These are phyloP conservation scores for Himalopsyche phryganea DNA, from an alignment of 1,140 invertebrate genomes.

Conservation along the genomic window DNA sequence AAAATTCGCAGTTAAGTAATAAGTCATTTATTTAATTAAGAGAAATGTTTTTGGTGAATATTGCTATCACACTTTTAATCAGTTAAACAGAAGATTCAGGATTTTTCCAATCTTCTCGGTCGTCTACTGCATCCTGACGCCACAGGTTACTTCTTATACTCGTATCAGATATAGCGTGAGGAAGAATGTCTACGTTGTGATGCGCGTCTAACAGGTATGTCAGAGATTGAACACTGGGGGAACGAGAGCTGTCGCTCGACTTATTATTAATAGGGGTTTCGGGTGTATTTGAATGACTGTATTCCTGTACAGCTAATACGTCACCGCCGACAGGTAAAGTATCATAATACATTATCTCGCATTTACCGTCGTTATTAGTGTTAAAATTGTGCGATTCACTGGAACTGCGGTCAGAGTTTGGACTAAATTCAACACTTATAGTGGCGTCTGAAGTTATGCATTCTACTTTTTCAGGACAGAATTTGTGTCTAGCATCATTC, in stretches of 20 bases:
- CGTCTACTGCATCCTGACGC: constrained; percentile 48
- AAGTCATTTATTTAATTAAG: background rate
- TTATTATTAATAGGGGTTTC: constrained; percentile 10
- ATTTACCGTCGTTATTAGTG: constrained; percentile 14
- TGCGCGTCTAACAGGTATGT: constrained; percentile 46
- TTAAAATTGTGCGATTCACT: constrained; percentile 15
- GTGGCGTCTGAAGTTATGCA: constrained; percentile 28
- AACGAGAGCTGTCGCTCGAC: constrained; percentile 25
- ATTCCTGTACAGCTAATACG: constrained; percentile 6
- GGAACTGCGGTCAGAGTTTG: constrained; percentile 23
- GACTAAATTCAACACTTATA: constrained; percentile 29
- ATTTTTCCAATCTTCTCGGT: constrained; percentile 39
- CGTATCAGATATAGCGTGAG: constrained; percentile 39
- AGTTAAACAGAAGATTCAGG: constrained; percentile 44
- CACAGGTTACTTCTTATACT: constrained; percentile 38
- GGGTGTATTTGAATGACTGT: constrained; percentile 3
- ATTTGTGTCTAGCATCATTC: constrained; percentile 12
- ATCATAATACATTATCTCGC: constrained; percentile 19
- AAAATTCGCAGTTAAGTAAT: constrained; percentile 5
- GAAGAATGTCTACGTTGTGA: constrained; percentile 42
- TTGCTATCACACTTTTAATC: background rate
- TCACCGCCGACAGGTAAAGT: constrained; percentile 14
- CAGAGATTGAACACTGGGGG: constrained; percentile 38
- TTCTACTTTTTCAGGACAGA: constrained; percentile 23
- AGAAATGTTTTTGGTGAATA: background rate